phyloP scores from a whole-genome alignment of 1,140 invertebrate species.

The Formica selysi region DNA sequence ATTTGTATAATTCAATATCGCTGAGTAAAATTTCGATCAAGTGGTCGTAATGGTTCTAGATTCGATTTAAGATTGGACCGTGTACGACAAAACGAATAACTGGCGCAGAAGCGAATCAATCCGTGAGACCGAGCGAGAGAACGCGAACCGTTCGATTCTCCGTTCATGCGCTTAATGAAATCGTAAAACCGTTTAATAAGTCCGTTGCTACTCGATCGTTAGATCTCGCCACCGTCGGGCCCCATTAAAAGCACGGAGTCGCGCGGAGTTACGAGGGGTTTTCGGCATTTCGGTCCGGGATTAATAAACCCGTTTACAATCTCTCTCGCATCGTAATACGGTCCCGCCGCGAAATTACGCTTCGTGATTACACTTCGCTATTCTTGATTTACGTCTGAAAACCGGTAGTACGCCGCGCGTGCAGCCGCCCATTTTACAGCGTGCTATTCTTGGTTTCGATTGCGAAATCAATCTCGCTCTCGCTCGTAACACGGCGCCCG shows the following conservation, averaged over 20 bases:
- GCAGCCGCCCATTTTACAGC: conserved; percentile 61
- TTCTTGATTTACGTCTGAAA: conserved; percentile 74
- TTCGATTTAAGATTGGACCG: conserved; percentile 39
- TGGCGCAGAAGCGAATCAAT: conserved; percentile 17
- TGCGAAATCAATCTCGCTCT: conserved; percentile 77
- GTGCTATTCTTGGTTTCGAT: conserved; percentile 75
- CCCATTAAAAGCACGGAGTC: conserved; percentile 45
- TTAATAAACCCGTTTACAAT: conserved; percentile 69
- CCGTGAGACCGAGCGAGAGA: background rate
- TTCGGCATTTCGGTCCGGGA: conserved; percentile 44
- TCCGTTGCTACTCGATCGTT: conserved; percentile 33
- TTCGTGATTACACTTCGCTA: conserved; percentile 64
- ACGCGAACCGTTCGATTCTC: conserved; percentile 35
- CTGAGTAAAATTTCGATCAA: background rate
- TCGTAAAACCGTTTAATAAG: conserved; percentile 60
- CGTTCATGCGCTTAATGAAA: conserved; percentile 57
- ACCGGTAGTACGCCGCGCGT: conserved; percentile 67
- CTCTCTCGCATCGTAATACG: conserved; percentile 28
- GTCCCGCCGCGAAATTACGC: conserved; percentile 65
- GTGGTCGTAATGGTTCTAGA: background rate
- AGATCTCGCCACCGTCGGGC: conserved; percentile 7
- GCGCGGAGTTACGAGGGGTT: conserved; percentile 43
- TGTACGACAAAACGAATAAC: conserved; percentile 22
- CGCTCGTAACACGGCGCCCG: conserved; percentile 72
- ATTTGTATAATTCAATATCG: conserved; percentile 5